Percentiles rank a stretch among this genome's conserved stretches.
These are phyloP conservation scores for Pycnomerus fuliginosus DNA, from an alignment of 2,888 invertebrate species.

Conservation along the genomic window DNA sequence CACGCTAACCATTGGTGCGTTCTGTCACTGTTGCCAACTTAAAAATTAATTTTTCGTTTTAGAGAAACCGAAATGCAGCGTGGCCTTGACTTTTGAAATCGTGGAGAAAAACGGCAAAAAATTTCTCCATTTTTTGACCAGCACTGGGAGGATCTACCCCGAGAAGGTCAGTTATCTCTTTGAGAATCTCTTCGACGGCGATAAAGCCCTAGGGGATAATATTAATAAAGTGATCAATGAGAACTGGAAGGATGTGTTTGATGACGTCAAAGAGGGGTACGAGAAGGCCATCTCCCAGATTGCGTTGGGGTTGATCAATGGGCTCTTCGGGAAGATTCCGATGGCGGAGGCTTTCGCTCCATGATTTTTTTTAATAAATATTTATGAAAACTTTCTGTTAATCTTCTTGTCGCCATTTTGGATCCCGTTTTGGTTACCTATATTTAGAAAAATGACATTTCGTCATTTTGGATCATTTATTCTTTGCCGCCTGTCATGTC, in stretches of 20 bases:
- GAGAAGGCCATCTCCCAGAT: conserved; percentile 15
- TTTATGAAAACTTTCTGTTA: no score
- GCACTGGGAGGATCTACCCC: conserved; percentile 5
- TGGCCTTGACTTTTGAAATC: conserved; percentile 7
- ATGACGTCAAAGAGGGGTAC: conserved; percentile 28
- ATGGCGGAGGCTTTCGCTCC: background rate
- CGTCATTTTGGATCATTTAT: no score
- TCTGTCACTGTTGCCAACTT: background rate
- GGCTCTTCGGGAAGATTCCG: conserved; percentile 5
- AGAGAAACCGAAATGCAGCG: conserved; percentile 6
- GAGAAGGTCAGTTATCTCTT: conserved; percentile 11
- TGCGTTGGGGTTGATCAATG: conserved; percentile 1
- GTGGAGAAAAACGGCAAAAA: conserved; percentile 16
- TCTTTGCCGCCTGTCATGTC: no score
- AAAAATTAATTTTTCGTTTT: conserved; percentile 1
- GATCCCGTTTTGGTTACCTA: no score
- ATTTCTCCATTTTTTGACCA: conserved; percentile 5
- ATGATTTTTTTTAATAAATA: no score
- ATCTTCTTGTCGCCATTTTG: no score
- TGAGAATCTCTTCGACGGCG: conserved; percentile 17
- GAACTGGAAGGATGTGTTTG: conserved; percentile 30
- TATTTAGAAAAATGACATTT: no score
- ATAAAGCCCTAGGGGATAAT: conserved; percentile 17
- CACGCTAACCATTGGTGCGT: conserved; percentile 8
- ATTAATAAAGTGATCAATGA: conserved; percentile 32